phyloP scores from a whole-genome alignment of 2,797 vertebrate genomes.

The Spheniscus humboldti region DNA sequence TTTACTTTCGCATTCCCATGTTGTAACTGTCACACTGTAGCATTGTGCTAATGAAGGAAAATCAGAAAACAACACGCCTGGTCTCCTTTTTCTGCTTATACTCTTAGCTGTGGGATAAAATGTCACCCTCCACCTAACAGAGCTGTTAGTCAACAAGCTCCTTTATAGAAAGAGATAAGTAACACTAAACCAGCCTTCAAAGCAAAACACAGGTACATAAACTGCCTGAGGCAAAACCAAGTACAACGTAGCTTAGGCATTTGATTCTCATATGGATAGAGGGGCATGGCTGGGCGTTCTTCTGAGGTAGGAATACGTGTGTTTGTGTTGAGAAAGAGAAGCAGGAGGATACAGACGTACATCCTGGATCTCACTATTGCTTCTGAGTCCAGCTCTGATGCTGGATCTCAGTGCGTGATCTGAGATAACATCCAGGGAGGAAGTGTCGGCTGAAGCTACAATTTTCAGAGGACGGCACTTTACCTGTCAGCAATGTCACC shows the following conservation, averaged over 20 bases:
- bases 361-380: not conserved
- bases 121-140: not conserved
- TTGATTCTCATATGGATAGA: not conserved
- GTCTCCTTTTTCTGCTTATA: not conserved
- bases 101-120: not conserved
- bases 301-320: not conserved
- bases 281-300: not conserved
- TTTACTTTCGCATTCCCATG: not conserved
- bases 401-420: not conserved
- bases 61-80: not conserved
- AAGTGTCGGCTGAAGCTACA: rapidly evolving
- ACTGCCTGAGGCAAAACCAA: not conserved
- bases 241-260: not conserved
- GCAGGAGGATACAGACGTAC: not conserved
- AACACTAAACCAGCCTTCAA: not conserved
- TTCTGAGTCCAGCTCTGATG: not conserved
- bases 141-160: not conserved
- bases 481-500: constrained; percentile 94
- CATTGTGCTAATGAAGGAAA: not conserved
- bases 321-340: not conserved
- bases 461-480: not conserved
- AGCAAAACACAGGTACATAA: not conserved
- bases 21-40: not conserved
- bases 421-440: not conserved
- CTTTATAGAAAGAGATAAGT: not conserved